phyloP scores from a whole-genome alignment of 2,797 vertebrate species.

The Dryobates pubescens region DNA sequence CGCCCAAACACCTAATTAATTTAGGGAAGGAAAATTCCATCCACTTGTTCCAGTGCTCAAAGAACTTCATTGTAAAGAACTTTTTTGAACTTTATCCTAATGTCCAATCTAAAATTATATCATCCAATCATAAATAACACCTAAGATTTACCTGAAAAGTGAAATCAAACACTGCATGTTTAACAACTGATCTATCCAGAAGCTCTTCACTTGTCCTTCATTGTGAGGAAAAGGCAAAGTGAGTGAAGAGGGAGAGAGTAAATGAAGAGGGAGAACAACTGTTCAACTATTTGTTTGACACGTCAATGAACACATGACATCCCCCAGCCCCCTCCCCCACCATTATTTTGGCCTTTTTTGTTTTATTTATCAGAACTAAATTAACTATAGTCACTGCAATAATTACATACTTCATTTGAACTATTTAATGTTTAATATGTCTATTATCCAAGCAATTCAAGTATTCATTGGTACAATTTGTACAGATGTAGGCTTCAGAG shows the following conservation, averaged over 20 bases:
- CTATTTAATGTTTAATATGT: background rate
- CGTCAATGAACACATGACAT: background rate
- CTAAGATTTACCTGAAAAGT: background rate
- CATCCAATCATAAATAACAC: background rate
- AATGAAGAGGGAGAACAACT: background rate
- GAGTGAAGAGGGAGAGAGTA: too few relatives aligned
- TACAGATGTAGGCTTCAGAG: background rate
- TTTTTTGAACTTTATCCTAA: too few relatives aligned
- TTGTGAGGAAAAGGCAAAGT: background rate
- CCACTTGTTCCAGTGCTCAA: too few relatives aligned
- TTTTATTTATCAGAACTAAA: background rate
- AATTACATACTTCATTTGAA: background rate
- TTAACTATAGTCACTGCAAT: background rate
- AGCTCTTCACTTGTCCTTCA: background rate
- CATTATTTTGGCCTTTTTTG: background rate
- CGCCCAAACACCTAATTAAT: fast-evolving
- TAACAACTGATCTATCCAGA: background rate
- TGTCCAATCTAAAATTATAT: background rate
- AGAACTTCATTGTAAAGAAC: too few relatives aligned
- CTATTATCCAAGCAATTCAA: background rate
- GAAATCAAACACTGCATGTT: background rate
- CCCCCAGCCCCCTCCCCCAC: background rate
- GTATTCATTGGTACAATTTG: background rate
- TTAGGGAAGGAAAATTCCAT: background rate
- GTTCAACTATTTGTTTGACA: background rate